A percentile compares a stretch with the other conserved stretches of the same genome.
These are phyloP conservation scores for Ceriagrion tenellum DNA, from an alignment of 2,888 invertebrate genomes.

Conservation along the genomic window DNA sequence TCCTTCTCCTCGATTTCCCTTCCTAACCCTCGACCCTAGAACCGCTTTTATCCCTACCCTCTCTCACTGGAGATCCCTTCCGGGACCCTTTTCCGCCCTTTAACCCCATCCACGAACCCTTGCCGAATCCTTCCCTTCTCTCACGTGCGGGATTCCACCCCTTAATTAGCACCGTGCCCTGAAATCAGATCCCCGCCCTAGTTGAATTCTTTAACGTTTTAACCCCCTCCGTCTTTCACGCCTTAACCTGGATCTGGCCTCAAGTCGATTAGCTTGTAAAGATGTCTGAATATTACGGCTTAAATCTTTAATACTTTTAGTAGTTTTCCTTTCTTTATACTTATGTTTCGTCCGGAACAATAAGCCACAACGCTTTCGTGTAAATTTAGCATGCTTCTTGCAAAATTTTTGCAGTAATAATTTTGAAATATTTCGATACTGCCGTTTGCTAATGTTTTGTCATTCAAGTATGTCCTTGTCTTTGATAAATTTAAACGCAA, in stretches of 20 bases:
- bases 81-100: conserved; percentile 16
- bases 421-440: no score
- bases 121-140: background rate
- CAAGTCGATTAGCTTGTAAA: no score
- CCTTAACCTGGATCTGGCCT: background rate
- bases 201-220: conserved; percentile 19
- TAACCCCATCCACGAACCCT: conserved; percentile 5
- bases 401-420: no score
- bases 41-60: background rate
- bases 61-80: background rate
- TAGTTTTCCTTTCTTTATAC: no score
- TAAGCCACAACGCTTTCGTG: no score
- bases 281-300: no score
- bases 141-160: conserved; percentile 34
- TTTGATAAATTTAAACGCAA: no score
- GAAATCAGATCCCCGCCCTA: conserved; percentile 33
- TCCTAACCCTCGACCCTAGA: background rate
- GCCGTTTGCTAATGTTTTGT: no score
- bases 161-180: conserved; percentile 58
- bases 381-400: no score
- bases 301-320: no score
- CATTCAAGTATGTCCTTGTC: no score
- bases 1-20: background rate
- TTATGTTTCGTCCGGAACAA: no score
- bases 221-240: background rate